phyloP scores from a whole-genome alignment of 2,888 invertebrate genomes.

The Meta bourneti region DNA sequence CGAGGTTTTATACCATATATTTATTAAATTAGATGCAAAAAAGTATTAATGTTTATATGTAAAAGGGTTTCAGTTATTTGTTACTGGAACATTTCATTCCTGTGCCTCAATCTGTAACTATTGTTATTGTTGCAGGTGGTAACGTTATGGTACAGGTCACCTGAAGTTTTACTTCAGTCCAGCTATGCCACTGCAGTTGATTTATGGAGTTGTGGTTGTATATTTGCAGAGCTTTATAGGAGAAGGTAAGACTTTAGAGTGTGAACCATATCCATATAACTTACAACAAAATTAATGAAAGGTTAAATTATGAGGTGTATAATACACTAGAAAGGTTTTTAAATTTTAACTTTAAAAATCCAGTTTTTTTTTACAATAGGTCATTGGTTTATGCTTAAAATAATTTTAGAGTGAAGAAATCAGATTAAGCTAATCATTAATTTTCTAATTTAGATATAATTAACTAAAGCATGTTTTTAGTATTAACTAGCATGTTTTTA shows the following conservation, averaged over 20 bases:
- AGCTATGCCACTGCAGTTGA: constrained; percentile 96
- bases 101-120: not conserved
- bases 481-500: too few relatives aligned
- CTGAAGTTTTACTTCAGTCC: constrained; percentile 94
- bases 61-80: too few relatives aligned
- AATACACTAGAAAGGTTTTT: not conserved
- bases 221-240: constrained; percentile 92
- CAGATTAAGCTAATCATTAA: too few relatives aligned
- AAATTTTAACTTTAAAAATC: not conserved
- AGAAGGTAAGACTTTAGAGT: constrained; percentile 80
- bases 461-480: too few relatives aligned
- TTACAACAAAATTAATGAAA: too few relatives aligned
- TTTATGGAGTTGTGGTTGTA: constrained; percentile 97
- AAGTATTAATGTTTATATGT: too few relatives aligned
- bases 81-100: not conserved
- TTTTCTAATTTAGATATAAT: too few relatives aligned
- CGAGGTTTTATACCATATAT: too few relatives aligned
- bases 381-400: too few relatives aligned
- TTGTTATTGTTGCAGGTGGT: constrained; percentile 74
- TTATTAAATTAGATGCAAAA: too few relatives aligned
- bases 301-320: not conserved
- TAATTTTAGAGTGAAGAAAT: too few relatives aligned
- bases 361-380: too few relatives aligned
- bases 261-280: not conserved
- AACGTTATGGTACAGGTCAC: constrained; percentile 86